Evolutionary conservation across 53 echinoderm and acorn worm species (phyloP), one percentile per base, ranked within the genome.

Genomic region (Echinarachnius parma): DNA sequence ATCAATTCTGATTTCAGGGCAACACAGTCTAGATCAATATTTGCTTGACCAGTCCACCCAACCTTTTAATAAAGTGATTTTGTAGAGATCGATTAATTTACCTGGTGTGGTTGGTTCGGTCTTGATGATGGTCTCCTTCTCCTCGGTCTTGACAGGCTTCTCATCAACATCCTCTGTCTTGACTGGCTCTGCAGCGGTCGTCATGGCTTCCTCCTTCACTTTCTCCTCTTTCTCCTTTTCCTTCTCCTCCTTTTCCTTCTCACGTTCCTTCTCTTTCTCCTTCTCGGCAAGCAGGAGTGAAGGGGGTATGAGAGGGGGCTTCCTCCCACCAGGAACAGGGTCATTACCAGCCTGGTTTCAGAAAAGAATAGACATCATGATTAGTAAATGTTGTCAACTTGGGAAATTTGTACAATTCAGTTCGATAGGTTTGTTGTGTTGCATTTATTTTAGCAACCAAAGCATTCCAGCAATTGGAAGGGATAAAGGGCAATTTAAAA

Each of bases 191-290:
- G 49, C 59, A 65, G 61, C 82, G 2, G 66, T 22, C 2, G 78
- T 47, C 28, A 52, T 60, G 49, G 66, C 61, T 25, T 74, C 74
- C 11, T 81, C 62, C 46, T 74, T 61, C 0, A 53, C 82, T 34
- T 80, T 68, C 56, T 63, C 63, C 62, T 62, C 62, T 21, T 62
- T 20, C 62, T 84, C 71, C 28, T 29, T 26, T 45, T 79, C 85
- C 47, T 79, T 80, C 36, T 80, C 60, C 42, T 84, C 84, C n/a
- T 68, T 49, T 44, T 79, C 76, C 62, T 77, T 72, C 49, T 81
- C 68, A 19, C 77, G 42, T 23, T 81, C 81, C 30, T 75, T 63
- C 54, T 74, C 74, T 32, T 75, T 75, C 35, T 87, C 84, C 45
- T 64, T 59, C 78, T 84, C 84, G 1, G 89, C 64, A 0, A 26